Percentiles rank a stretch among this genome's conserved stretches.
Conservation (phyloP, 1,140 invertebrate genomes). For the Cherax quadricarinatus region DNA sequence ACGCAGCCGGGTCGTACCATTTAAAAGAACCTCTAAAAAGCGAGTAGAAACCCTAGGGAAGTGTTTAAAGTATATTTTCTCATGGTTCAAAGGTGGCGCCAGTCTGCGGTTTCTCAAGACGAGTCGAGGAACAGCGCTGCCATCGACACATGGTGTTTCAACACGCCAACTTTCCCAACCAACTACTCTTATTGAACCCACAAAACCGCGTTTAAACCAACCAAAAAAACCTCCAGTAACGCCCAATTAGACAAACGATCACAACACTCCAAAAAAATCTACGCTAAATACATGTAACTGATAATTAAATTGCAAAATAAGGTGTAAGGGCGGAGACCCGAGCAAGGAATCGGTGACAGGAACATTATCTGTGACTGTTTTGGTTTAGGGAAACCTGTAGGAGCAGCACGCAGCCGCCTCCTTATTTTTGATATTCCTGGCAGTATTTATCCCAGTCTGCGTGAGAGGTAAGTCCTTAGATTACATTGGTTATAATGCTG, state of each 20-base stretch:
- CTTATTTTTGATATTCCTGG: neutral
- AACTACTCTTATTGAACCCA: neutral
- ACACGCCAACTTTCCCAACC: neutral
- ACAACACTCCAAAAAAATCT: neutral
- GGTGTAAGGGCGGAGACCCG: neutral
- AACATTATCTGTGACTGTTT: constrained; percentile 18
- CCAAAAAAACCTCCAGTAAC: neutral
- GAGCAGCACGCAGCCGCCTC: neutral
- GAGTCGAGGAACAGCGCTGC: neutral
- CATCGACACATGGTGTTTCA: neutral
- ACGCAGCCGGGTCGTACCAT: neutral
- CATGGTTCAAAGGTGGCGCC: neutral
- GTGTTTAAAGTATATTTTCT: constrained; percentile 2
- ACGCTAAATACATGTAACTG: no score
- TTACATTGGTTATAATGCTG: neutral
- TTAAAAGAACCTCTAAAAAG: neutral
- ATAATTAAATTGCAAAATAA: no score
- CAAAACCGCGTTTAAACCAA: neutral
- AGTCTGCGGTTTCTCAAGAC: neutral
- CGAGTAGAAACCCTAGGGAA: neutral
- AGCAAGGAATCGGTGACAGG: neutral
- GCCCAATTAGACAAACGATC: neutral
- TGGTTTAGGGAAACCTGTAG: constrained; percentile 17
- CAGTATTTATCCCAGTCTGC: neutral
- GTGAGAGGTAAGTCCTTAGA: neutral